A percentile compares a stretch with the other conserved stretches of the same genome.
Conservation (phyloP, 2,888 invertebrate genomes). For the Rhagium mordax region DNA sequence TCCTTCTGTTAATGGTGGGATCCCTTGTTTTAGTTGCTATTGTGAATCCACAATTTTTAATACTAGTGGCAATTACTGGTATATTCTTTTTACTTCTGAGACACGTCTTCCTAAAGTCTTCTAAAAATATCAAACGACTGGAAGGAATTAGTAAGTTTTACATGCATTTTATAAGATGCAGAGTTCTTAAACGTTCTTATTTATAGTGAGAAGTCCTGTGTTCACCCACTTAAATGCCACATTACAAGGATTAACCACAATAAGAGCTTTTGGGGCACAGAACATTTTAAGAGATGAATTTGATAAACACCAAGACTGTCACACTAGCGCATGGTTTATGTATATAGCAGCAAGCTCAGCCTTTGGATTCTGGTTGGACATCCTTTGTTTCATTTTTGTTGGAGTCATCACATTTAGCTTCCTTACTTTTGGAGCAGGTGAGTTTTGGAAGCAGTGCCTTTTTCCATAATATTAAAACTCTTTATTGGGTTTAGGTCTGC, state of each 20-base stretch:
- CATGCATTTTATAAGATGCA: not conserved
- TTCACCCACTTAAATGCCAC: slow-evolving; percentile 87
- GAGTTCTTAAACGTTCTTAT: slow-evolving; percentile 26
- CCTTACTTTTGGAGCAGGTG: slow-evolving; percentile 69
- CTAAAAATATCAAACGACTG: slow-evolving; percentile 80
- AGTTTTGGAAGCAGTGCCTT: slow-evolving; percentile 39
- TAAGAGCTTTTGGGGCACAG: slow-evolving; percentile 84
- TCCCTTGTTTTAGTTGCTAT: slow-evolving; percentile 73
- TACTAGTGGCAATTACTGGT: slow-evolving; percentile 72
- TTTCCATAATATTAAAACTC: not conserved
- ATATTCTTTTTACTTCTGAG: slow-evolving; percentile 77
- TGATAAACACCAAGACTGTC: slow-evolving; percentile 75
- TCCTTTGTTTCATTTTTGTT: slow-evolving; percentile 77
- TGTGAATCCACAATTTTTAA: slow-evolving; percentile 71
- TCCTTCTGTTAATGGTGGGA: slow-evolving; percentile 71
- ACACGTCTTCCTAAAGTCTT: slow-evolving; percentile 78
- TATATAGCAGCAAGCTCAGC: slow-evolving; percentile 77
- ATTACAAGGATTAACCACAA: slow-evolving; percentile 84
- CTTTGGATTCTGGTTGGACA: slow-evolving; percentile 78
- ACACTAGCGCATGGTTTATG: slow-evolving; percentile 80
- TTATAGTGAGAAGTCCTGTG: slow-evolving; percentile 85
- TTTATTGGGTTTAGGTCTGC: slow-evolving; percentile 53
- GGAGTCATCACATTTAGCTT: slow-evolving; percentile 79
- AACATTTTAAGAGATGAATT: slow-evolving; percentile 74
- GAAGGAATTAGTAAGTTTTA: slow-evolving; percentile 77